phyloP scores from a whole-genome alignment of 2,888 invertebrate species.

The Hydroisotoma schaefferi region DNA sequence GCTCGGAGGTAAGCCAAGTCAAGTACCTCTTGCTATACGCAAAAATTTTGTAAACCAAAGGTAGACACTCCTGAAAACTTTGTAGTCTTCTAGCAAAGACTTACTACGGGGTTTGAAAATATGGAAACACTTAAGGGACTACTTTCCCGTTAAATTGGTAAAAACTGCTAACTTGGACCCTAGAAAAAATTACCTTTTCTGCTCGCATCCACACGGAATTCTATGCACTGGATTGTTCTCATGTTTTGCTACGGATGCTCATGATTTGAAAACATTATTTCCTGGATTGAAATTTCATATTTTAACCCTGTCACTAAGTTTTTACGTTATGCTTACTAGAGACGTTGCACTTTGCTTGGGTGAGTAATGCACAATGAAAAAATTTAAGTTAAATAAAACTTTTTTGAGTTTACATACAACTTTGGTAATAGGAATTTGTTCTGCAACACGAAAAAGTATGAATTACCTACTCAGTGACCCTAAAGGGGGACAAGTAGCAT shows the following conservation, averaged over 20 bases:
- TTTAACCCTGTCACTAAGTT: conserved; percentile 63
- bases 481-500: conserved; percentile 59
- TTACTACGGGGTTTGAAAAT: conserved; percentile 13
- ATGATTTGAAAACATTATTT: conserved; percentile 8
- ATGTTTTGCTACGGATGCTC: conserved; percentile 16
- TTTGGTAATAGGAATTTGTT: conserved; percentile 48
- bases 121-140: conserved; percentile 20
- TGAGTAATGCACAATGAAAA: no score
- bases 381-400: no score
- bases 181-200: conserved; percentile 75
- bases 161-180: conserved; percentile 79
- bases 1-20: conserved; percentile 50
- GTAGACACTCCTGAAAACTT: no score
- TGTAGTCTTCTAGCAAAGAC: not conserved
- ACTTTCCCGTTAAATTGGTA: conserved; percentile 56
- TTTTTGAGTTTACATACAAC: no score
- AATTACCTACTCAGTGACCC: conserved; percentile 60
- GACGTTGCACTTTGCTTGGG: conserved; percentile 59
- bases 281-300: conserved; percentile 15
- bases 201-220: conserved; percentile 87
- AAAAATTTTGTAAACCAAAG: no score
- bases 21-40: no score
- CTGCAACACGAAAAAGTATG: conserved; percentile 66
- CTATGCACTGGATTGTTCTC: conserved; percentile 37
- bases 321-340: conserved; percentile 67